phyloP scores from a whole-genome alignment of 35 echinoderm and acorn worm species.

The Diadema setosum region DNA sequence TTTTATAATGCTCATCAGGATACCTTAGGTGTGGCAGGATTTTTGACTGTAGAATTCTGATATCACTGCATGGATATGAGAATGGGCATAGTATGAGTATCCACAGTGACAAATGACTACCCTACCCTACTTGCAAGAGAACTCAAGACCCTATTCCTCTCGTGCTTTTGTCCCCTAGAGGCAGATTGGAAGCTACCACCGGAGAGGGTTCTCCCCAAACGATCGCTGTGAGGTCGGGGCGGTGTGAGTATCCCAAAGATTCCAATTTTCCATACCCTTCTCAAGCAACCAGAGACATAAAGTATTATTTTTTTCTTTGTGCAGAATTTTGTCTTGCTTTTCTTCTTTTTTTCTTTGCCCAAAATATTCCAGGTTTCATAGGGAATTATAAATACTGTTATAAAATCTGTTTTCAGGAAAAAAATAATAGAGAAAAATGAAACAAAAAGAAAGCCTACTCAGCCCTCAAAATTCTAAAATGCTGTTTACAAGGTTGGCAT shows the following conservation, averaged over 20 bases:
- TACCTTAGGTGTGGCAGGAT: no score
- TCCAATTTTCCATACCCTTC: background rate
- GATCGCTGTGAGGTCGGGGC: background rate
- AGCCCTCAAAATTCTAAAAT: no score
- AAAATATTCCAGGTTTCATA: background rate
- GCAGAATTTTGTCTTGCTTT: background rate
- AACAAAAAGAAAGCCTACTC: no score
- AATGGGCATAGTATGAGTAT: background rate
- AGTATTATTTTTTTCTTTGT: background rate
- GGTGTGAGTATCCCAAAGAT: background rate
- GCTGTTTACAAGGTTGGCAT: no score
- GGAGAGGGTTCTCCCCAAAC: background rate
- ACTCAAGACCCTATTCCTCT: no score
- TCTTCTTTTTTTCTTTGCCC: background rate
- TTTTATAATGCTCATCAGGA: no score
- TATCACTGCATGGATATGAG: no score
- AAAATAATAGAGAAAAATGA: background rate
- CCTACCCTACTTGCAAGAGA: no score
- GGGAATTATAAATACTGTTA: background rate
- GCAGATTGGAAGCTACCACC: background rate
- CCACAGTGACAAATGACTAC: background rate
- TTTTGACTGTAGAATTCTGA: no score
- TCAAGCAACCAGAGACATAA: background rate
- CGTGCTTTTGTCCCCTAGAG: constrained; percentile 23
- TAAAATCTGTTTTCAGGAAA: background rate